These are phyloP conservation scores for Archocentrus centrarchus DNA, from an alignment of 2,113 vertebrate species.

Conservation along the genomic window DNA sequence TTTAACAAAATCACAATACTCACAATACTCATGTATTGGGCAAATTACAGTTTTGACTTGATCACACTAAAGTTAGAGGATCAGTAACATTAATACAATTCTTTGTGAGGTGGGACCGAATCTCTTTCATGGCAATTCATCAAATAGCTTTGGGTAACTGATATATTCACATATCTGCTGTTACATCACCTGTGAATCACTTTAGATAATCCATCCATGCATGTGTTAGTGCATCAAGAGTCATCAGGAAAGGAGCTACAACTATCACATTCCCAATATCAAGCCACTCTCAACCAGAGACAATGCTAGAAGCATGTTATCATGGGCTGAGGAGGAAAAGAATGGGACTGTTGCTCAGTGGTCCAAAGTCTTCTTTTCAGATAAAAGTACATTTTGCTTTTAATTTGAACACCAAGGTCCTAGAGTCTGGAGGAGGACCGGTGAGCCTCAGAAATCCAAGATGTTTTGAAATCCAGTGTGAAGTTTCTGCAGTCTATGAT, in stretches of 20 bases:
- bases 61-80: too few relatives aligned
- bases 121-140: too few relatives aligned
- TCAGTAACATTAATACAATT: too few relatives aligned
- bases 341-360: background rate
- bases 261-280: background rate
- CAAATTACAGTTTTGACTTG: too few relatives aligned
- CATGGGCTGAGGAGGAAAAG: background rate
- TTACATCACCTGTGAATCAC: too few relatives aligned
- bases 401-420: background rate
- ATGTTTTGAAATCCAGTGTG: conserved; percentile 1
- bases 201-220: too few relatives aligned
- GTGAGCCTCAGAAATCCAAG: background rate
- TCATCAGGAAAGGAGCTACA: background rate
- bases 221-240: background rate
- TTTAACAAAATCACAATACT: too few relatives aligned
- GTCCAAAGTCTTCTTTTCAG: background rate
- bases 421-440: background rate
- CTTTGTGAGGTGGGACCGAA: too few relatives aligned
- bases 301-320: background rate
- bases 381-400: background rate
- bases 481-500: background rate
- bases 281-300: background rate
- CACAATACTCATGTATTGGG: too few relatives aligned
- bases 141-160: too few relatives aligned
- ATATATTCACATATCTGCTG: too few relatives aligned